Conservation (phyloP, 2,888 invertebrate species). For the Norana najaformis region DNA sequence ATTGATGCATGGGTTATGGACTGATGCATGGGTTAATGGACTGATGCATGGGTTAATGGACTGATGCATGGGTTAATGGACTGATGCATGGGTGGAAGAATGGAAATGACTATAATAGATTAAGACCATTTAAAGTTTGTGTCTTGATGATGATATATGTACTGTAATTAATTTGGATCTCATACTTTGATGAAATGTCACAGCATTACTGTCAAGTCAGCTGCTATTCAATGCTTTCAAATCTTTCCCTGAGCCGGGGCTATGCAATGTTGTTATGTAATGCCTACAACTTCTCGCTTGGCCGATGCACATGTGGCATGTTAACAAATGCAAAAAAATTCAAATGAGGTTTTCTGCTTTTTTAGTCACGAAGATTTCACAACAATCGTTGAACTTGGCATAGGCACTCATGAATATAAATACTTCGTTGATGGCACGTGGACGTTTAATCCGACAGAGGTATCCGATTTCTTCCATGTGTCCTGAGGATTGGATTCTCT, state of each 20-base stretch:
- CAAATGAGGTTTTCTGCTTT: constrained; percentile 39
- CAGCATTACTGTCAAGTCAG: neutral
- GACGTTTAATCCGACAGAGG: constrained; percentile 58
- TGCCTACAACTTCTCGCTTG: no score
- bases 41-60: neutral
- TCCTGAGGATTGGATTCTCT: neutral
- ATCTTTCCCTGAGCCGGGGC: neutral
- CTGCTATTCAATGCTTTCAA: no score
- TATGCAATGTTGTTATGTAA: neutral
- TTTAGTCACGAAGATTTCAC: constrained; percentile 88
- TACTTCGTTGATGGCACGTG: constrained; percentile 62
- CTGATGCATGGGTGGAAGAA: constrained; percentile 1
- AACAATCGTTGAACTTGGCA: constrained; percentile 86
- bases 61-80: neutral
- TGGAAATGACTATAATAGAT: neutral
- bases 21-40: neutral
- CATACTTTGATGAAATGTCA: neutral
- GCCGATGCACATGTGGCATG: no score
- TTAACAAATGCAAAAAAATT: no score
- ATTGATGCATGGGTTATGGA: no score
- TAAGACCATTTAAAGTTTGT: neutral
- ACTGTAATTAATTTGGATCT: neutral
- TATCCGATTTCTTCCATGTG: constrained; percentile 42
- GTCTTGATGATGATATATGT: neutral
- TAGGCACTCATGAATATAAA: constrained; percentile 94